phyloP scores from a whole-genome alignment of 2,888 invertebrate species.

The Parnassius orleans region DNA sequence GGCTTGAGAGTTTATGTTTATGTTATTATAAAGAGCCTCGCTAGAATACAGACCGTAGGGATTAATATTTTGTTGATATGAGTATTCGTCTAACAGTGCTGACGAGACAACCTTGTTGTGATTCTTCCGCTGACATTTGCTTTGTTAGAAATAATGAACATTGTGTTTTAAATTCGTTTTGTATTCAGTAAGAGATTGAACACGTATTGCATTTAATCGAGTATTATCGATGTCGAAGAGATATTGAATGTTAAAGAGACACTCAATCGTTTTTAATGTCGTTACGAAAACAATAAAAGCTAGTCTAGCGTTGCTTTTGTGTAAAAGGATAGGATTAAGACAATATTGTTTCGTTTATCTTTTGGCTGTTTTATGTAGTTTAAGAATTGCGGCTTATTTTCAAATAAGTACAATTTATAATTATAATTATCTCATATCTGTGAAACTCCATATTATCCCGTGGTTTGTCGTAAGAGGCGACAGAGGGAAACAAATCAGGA shows the following conservation, averaged over 20 bases:
- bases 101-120: slow-evolving; percentile 20
- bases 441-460: too few species aligned
- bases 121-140: slow-evolving; percentile 23
- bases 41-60: not conserved
- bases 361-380: too few species aligned
- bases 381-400: too few species aligned
- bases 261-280: not conserved
- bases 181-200: slow-evolving; percentile 1
- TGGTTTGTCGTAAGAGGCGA: too few species aligned
- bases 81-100: slow-evolving; percentile 14
- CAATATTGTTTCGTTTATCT: too few species aligned
- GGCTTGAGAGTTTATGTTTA: too few species aligned
- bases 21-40: too few species aligned
- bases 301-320: not conserved
- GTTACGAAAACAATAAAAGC: not conserved
- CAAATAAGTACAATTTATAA: too few species aligned
- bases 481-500: too few species aligned
- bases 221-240: slow-evolving; percentile 6
- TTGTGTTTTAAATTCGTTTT: slow-evolving; percentile 10
- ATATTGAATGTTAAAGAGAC: slow-evolving; percentile 5
- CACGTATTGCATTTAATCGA: slow-evolving; percentile 16
- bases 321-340: not conserved
- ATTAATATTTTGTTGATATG: not conserved
- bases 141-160: slow-evolving; percentile 16
- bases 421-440: too few species aligned